Conservation (phyloP, 1,140 invertebrate species). For the Drosophila lacteicornis region DNA sequence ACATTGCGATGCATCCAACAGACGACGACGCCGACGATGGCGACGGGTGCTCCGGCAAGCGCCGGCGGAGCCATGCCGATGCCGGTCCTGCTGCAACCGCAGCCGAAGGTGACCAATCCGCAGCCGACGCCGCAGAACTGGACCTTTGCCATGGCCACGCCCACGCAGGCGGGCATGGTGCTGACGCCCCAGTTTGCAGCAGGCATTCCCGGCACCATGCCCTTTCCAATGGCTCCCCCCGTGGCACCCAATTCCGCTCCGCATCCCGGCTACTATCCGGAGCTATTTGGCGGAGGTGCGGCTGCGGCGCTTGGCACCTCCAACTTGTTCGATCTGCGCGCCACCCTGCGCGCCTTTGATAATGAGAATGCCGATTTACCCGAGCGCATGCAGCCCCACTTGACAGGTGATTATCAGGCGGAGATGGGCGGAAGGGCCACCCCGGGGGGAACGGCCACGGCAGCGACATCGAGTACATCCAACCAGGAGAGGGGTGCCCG, state of each 20-base stretch:
- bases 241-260: background rate
- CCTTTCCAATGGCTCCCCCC: slow-evolving; percentile 9
- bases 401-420: slow-evolving; percentile 65
- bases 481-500: slow-evolving; percentile 45
- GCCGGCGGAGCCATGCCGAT: slow-evolving; percentile 47
- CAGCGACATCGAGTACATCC: slow-evolving; percentile 28
- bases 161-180: slow-evolving; percentile 68
- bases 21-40: slow-evolving; percentile 27
- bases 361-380: slow-evolving; percentile 79
- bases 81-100: slow-evolving; percentile 60
- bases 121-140: slow-evolving; percentile 56
- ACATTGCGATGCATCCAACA: slow-evolving; percentile 74
- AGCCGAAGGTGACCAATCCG: slow-evolving; percentile 43
- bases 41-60: slow-evolving; percentile 17
- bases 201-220: slow-evolving; percentile 25
- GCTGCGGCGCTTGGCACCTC: slow-evolving; percentile 45
- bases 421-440: slow-evolving; percentile 10
- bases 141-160: slow-evolving; percentile 74
- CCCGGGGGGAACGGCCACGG: slow-evolving; percentile 1
- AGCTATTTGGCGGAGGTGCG: slow-evolving; percentile 50
- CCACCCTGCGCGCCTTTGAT: slow-evolving; percentile 74
- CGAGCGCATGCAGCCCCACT: slow-evolving; percentile 60
- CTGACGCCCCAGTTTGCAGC: slow-evolving; percentile 64
- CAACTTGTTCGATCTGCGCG: slow-evolving; percentile 73
- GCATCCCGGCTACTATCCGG: slow-evolving; percentile 48